Evolutionary conservation across 2,888 invertebrate genomes (phyloP).

Genomic region (Plemyria rubiginata): DNA sequence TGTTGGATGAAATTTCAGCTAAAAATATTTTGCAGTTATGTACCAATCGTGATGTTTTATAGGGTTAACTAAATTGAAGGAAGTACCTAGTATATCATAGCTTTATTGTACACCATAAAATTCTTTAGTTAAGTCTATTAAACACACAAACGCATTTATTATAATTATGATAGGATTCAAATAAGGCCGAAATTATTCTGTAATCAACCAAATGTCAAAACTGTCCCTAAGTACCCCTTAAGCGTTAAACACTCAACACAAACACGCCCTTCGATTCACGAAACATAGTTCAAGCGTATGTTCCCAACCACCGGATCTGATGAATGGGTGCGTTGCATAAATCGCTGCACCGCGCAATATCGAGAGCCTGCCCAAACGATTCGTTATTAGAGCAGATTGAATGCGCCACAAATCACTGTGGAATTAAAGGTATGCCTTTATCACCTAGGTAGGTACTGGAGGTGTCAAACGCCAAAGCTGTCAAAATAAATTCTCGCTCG

Average conservation of each 20-base stretch:
- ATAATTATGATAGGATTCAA: too few relatives aligned
- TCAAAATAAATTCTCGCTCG: too few relatives aligned
- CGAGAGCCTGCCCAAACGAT: conserved; percentile 28
- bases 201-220: background rate
- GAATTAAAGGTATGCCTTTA: conserved; percentile 4
- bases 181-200: background rate
- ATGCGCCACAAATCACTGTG: conserved; percentile 5
- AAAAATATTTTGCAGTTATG: too few relatives aligned
- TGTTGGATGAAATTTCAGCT: too few relatives aligned
- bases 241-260: background rate
- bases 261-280: background rate
- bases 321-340: conserved; percentile 30
- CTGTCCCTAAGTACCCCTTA: background rate
- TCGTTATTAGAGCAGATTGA: conserved; percentile 22
- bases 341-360: conserved; percentile 32
- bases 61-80: too few relatives aligned
- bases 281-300: conserved; percentile 1
- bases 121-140: too few relatives aligned
- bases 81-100: too few relatives aligned
- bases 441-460: background rate
- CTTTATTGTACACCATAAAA: too few relatives aligned
- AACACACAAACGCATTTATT: too few relatives aligned
- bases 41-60: too few relatives aligned
- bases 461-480: background rate
- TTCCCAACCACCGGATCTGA: conserved; percentile 24